Evolutionary conservation across 2,888 invertebrate species (phyloP), one percentile per base, ranked within the genome.

Genomic region (Acleris laterana): DNA sequence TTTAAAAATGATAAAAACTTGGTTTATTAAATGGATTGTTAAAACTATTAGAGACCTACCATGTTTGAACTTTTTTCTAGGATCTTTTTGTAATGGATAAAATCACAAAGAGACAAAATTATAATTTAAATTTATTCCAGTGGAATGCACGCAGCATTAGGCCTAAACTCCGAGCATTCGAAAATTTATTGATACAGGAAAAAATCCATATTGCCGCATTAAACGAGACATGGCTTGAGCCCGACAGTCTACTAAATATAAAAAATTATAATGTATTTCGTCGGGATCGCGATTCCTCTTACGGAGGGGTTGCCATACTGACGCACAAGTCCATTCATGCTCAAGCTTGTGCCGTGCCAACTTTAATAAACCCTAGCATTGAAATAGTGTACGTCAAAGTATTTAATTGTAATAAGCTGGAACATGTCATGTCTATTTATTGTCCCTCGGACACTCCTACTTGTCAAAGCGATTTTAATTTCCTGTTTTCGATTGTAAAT

Each of bases 111-210:
- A 44, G 32, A 5, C 17, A 57, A 51, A 48, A 22, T 58, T 28
- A 46, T 1, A 17, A 38, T 20, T 32, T 51, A 46, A 70, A 68
- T 61, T 63, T 71, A 28, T n/a, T 71, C 0, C 74, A 77, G 48
- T 76, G 76, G 77, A 77, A 77, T 50, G 55, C 68, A 2, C 74
- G 71, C 59, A 77, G 77, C 60, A 7, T 77, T 2, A 64, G 62
- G 51, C 74, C 74, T n/a, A 77, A 77, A 52, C 11, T 44, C 6
- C 3, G 25, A 42, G 22, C 20, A 0, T 69, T 77, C 7, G 73
- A 73, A 60, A 2, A 28, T 1, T 22, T 75, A 2, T 56, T 77
- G 19, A 19, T 16, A 7, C 64, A 70, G 51, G 70, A 75, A 66
- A 75, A 74, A 46, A 63, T 74, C 2, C 74, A 76, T 51, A 71